These are phyloP conservation scores for Cantharis lateralis DNA, from an alignment of 2,888 invertebrate species.

Conservation along the genomic window DNA sequence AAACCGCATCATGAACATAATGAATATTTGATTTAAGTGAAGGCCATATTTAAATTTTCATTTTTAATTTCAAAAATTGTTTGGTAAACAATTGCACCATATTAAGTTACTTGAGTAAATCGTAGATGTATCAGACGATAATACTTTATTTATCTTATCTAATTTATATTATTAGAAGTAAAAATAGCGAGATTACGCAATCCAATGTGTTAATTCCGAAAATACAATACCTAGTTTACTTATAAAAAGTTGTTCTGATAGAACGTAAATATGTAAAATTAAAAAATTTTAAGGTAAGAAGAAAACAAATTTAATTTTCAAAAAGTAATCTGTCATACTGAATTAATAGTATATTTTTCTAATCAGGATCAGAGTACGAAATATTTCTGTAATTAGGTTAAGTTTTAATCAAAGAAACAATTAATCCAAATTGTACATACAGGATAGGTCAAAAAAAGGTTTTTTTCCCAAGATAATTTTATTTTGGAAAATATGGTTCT, in stretches of 20 bases:
- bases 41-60: not conserved
- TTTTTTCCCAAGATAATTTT: not conserved
- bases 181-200: not conserved
- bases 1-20: not conserved
- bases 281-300: not conserved
- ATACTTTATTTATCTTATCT: not conserved
- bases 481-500: not conserved
- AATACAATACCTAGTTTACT: not conserved
- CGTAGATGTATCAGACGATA: not conserved
- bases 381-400: not conserved
- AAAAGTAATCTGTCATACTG: not conserved
- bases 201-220: not conserved
- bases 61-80: not conserved
- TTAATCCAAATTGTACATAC: not conserved
- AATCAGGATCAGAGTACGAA: not conserved
- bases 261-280: not conserved
- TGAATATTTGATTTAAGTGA: not conserved
- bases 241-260: not conserved
- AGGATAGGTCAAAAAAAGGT: not conserved
- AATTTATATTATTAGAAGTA: not conserved
- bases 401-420: not conserved
- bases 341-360: not conserved
- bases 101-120: not conserved
- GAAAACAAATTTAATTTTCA: not conserved
- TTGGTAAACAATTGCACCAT: not conserved